A percentile compares a stretch with the other conserved stretches of the same genome.
phyloP scores from a whole-genome alignment of 2,888 invertebrate species.

The Ligdia adustata region DNA sequence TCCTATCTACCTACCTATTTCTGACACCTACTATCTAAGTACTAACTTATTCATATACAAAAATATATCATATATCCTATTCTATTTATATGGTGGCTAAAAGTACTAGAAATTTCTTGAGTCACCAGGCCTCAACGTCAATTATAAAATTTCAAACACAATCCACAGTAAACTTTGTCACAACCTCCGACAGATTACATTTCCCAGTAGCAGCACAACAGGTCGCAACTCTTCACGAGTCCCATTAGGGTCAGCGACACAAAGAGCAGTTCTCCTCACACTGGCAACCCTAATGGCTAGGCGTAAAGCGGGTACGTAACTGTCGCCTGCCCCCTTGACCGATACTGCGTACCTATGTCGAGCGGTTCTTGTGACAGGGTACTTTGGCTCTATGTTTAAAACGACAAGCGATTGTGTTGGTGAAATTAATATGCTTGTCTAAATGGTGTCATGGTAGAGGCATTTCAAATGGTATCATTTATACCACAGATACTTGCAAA shows the following conservation, averaged over 20 bases:
- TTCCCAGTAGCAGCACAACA: conserved; percentile 5
- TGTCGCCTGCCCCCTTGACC: conserved; percentile 54
- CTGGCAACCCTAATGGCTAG: conserved; percentile 33
- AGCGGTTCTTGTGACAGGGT: conserved; percentile 20
- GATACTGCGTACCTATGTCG: conserved; percentile 37
- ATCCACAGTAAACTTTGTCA: background rate
- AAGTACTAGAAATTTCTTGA: too few species aligned
- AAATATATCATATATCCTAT: too few species aligned
- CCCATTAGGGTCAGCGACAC: conserved; percentile 20
- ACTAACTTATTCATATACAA: too few species aligned
- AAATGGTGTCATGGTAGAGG: too few species aligned
- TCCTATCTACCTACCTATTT: too few species aligned
- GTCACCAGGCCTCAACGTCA: too few species aligned
- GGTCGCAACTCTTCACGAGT: conserved; percentile 5
- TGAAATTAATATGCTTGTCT: too few species aligned
- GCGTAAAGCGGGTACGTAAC: conserved; percentile 39
- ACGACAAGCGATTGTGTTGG: conserved; percentile 3
- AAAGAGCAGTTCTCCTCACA: conserved; percentile 34
- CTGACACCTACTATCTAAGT: too few species aligned
- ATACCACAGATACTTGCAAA: too few species aligned
- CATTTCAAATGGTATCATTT: too few species aligned
- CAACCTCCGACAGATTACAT: background rate
- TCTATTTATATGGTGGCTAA: too few species aligned
- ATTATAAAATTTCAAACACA: too few species aligned
- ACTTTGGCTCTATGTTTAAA: conserved; percentile 8